Evolutionary conservation across 2,888 invertebrate species (phyloP), one percentile per base, ranked within the genome.

Genomic region (Tholera decimalis): DNA sequence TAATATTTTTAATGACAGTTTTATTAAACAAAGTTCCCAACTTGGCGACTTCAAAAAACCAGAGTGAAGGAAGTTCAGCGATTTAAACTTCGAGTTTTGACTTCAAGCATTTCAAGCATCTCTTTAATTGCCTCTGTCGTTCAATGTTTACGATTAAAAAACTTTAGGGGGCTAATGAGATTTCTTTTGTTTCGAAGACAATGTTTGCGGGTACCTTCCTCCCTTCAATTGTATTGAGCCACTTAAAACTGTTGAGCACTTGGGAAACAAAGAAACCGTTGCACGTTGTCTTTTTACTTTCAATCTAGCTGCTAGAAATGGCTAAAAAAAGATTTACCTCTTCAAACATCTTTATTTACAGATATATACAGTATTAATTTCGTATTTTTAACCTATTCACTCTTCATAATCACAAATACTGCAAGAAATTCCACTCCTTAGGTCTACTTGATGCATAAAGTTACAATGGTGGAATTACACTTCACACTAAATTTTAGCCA

Each of bases 1-100:
- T 56, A 57, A 81, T 79, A 70, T 79, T 81, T 70, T 73, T 81
- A 81, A 81, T 81, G 78, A 73, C 82, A 70, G 54, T 73, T 74
- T 61, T 43, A 60, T 60, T 35, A 33, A 61, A 73, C 54, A 39
- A 74, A 78, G 47, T 60, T 67, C 7, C 24, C 13, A 78, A 81
- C 37, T 81, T 66, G 43, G 20, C 26, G 47, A 50, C 58, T 70
- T 82, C 50, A 70, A 54, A 73, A 61, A 73, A 61, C 55, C 50
- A 41, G 54, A 39, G n/a, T 24, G 50, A 9, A 33, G 53, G 59
- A 74, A 74, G 75, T 47, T 59, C 26, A 60, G 56, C 28, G 53
- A 76, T 70, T 66, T 46, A 22, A 49, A 53, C 55, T 79, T 62
- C 18, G 55, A 82, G 67, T 79, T 79, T 47, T 51, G 59, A 67